Percentiles rank a stretch among this genome's conserved stretches.
phyloP scores from a whole-genome alignment of 2,113 vertebrate species.

The Python bivittatus region DNA sequence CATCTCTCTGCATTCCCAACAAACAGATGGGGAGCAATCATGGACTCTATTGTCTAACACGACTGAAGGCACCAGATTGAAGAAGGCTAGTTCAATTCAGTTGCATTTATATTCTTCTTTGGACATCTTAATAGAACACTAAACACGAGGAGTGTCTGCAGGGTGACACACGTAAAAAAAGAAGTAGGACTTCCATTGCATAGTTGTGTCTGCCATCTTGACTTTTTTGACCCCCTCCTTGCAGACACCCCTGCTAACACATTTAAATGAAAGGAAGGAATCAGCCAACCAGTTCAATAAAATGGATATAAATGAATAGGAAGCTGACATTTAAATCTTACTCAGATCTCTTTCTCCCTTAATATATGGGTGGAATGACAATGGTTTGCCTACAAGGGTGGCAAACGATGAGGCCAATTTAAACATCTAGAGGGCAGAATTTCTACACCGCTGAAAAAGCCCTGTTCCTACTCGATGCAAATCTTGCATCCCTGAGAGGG shows the following conservation, averaged over 20 bases:
- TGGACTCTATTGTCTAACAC: not conserved
- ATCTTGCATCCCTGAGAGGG: not conserved
- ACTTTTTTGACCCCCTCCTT: not conserved
- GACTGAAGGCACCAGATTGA: not conserved
- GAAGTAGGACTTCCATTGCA: not conserved
- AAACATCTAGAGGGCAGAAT: not conserved
- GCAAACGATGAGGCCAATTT: not conserved
- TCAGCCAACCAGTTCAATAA: not conserved
- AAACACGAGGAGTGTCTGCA: not conserved
- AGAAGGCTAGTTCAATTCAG: not conserved
- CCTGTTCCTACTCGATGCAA: not conserved
- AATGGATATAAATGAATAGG: not conserved
- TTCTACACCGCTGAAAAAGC: not conserved
- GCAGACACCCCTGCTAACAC: not conserved
- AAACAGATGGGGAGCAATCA: not conserved
- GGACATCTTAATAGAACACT: not conserved
- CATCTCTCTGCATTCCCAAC: not conserved
- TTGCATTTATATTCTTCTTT: not conserved
- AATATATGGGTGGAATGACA: not conserved
- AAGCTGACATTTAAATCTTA: not conserved
- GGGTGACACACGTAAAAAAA: not conserved
- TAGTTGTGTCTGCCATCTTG: not conserved
- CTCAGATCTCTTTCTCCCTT: not conserved
- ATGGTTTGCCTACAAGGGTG: not conserved
- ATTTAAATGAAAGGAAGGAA: not conserved